A percentile compares a stretch with the other conserved stretches of the same genome.
Evolutionary conservation across 2,797 vertebrate genomes (phyloP).

Genomic region (Antrozous pallidus): DNA sequence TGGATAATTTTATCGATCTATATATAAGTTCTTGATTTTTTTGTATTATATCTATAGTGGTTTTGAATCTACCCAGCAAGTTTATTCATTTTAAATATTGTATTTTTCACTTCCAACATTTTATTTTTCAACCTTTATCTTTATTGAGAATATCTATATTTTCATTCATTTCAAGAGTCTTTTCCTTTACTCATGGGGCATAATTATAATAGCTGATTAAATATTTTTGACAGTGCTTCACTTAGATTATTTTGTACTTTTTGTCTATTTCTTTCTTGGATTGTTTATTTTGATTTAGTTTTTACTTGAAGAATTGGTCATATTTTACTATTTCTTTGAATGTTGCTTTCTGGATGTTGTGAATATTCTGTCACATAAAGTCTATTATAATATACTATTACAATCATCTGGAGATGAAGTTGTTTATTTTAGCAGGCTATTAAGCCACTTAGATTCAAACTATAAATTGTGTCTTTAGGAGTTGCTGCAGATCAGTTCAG

Average conservation of each 20-base stretch:
- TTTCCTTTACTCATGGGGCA: background rate
- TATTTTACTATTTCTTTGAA: background rate
- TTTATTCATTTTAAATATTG: background rate
- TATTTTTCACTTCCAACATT: background rate
- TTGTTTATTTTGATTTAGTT: background rate
- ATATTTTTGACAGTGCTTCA: background rate
- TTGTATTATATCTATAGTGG: background rate
- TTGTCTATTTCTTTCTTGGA: background rate
- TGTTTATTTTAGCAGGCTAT: background rate
- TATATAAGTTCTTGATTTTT: background rate
- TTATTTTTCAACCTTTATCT: background rate
- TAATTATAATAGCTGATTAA: background rate
- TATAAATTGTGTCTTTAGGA: background rate
- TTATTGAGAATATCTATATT: background rate
- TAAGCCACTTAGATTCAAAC: background rate
- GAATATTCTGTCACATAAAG: background rate
- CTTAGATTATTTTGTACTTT: background rate
- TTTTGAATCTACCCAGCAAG: background rate
- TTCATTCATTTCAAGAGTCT: background rate
- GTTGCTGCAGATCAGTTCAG: background rate
- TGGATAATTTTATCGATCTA: background rate
- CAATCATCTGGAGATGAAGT: background rate
- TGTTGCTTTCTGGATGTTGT: background rate
- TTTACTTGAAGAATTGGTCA: background rate
- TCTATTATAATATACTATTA: background rate